Percentiles rank a stretch among this genome's conserved stretches.
Evolutionary conservation across 2,113 vertebrate species (phyloP).

Genomic region (Misgurnus mizolepis): DNA sequence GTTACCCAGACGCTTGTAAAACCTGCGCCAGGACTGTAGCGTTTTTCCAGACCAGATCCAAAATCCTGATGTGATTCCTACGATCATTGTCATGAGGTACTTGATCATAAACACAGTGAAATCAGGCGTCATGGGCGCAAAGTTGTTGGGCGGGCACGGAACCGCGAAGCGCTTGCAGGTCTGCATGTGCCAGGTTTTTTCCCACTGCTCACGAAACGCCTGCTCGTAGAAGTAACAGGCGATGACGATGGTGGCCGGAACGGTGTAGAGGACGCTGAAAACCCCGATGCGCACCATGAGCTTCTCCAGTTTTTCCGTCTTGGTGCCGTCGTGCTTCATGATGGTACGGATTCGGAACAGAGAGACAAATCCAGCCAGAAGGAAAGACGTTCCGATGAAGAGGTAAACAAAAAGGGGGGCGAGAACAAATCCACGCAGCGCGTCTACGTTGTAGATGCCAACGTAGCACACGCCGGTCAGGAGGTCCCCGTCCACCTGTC

Average conservation of each 20-base stretch:
- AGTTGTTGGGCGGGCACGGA: slow-evolving; percentile 81
- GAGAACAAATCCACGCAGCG: slow-evolving; percentile 86
- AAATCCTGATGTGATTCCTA: slow-evolving; percentile 89
- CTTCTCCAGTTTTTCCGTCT: slow-evolving; percentile 89
- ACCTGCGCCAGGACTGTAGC: slow-evolving; percentile 87
- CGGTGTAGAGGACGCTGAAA: slow-evolving; percentile 86
- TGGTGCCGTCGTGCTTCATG: slow-evolving; percentile 91
- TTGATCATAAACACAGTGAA: slow-evolving; percentile 95
- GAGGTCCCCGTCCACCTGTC: slow-evolving; percentile 88
- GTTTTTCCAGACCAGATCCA: slow-evolving; percentile 97
- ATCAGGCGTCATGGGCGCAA: slow-evolving; percentile 83
- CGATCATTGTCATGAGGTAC: slow-evolving; percentile 94
- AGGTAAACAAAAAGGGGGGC: slow-evolving; percentile 88
- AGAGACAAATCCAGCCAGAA: slow-evolving; percentile 89
- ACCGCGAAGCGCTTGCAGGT: slow-evolving; percentile 86
- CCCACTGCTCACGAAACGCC: slow-evolving; percentile 87
- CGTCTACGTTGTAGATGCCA: slow-evolving; percentile 84
- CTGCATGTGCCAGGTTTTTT: slow-evolving; percentile 86
- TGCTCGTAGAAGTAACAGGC: slow-evolving; percentile 93
- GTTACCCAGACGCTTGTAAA: slow-evolving; percentile 84
- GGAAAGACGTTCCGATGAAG: slow-evolving; percentile 87
- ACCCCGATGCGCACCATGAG: slow-evolving; percentile 91
- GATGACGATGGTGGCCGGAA: slow-evolving; percentile 84
- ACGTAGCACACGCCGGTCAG: slow-evolving; percentile 93
- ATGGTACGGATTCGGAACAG: slow-evolving; percentile 90